Evolutionary conservation across 2,888 invertebrate genomes (phyloP), one percentile per base, ranked within the genome.

Genomic region (Pantelozetes paolii): DNA sequence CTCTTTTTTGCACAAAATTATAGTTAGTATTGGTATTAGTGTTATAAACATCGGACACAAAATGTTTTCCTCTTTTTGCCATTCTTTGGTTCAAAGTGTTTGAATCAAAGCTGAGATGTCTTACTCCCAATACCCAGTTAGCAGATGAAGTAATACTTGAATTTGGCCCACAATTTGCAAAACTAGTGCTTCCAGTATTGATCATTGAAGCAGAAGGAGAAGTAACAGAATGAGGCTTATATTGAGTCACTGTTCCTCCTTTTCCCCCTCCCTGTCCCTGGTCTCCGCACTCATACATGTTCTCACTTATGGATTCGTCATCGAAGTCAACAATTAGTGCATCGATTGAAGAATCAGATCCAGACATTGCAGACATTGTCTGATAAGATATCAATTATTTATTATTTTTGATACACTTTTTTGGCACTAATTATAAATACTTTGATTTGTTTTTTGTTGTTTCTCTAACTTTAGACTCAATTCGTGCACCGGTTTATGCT

Each of bases 101-200:
- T 13, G 30, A 59, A 26, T n/a, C 18, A 5, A 28, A 2, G 26
- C 30, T 26, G 20, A 26, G 54, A 30, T 59, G 28, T 59, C 59
- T 59, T 32, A 59, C 59, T 59, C 59, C 59, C 28, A 59, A 59
- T 28, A 59, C 59, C 59, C 59, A 59, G 13, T 59, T 59, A 20
- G 45, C 15, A 18, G 11, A 45, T 45, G 45, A 59, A 20, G 59
- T 30, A 59, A 30, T 59, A 30, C 59, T 18, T 59, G 59, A 54
- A 13, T 54, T 28, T 59, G 30, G 59, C 59, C 59, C 59, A 32
- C 32, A 26, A 30, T 59, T 18, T 13, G 30, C 13, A 8, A 54
- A 54, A 54, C 54, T 54, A 26, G 54, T 54, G 54, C 54, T 54
- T 54, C 59, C 32, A 59, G 59, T 59, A 59, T 59, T 59, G 59